Evolutionary conservation across 2,797 vertebrate genomes (phyloP).

Genomic region (Enteromius anoplus): DNA sequence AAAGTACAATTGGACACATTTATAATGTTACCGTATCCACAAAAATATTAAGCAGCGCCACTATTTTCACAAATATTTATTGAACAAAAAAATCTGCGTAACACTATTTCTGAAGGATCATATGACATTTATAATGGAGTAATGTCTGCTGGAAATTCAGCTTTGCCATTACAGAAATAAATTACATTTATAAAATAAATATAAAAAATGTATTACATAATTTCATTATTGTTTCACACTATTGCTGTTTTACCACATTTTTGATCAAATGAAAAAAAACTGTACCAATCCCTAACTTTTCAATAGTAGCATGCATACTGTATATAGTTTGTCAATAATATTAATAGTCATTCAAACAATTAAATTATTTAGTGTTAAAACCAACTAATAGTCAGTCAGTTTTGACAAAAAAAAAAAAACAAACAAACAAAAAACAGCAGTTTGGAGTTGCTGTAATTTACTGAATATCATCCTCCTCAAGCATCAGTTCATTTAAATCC

Average conservation of each 20-base stretch:
- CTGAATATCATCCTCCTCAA: background rate
- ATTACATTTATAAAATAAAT: background rate
- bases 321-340: background rate
- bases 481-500: background rate
- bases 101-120: background rate
- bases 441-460: constrained; percentile 19
- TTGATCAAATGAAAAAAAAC: background rate
- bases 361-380: background rate
- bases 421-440: background rate
- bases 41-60: background rate
- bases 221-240: no score
- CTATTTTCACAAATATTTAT: background rate
- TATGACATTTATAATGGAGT: background rate
- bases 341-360: background rate
- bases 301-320: background rate
- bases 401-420: background rate
- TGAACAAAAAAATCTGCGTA: background rate
- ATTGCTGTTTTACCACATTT: background rate
- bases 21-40: background rate
- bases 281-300: background rate
- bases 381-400: background rate
- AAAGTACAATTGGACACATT: background rate
- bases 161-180: no score
- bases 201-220: background rate
- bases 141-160: background rate